Conservation (phyloP, 2,888 invertebrate genomes). For the Pristionchus fissidentatus region DNA sequence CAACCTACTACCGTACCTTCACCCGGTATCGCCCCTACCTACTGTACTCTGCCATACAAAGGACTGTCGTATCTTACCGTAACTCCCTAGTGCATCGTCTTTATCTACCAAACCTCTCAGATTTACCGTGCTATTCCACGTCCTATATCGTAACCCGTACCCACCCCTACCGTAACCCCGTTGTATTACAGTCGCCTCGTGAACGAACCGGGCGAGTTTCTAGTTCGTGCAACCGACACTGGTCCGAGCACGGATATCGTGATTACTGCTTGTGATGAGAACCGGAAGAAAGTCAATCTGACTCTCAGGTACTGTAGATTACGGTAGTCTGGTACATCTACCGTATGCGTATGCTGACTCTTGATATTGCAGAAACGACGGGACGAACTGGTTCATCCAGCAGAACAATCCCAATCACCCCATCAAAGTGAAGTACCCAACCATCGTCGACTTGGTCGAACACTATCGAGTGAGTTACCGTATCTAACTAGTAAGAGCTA, state of each 20-base stretch:
- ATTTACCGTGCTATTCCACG: too few relatives aligned
- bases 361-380: constrained; percentile 10
- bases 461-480: constrained; percentile 59
- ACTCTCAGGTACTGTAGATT: constrained; percentile 46
- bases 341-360: background rate
- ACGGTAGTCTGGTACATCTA: background rate
- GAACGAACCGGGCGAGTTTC: constrained; percentile 58
- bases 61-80: too few relatives aligned
- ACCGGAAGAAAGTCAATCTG: constrained; percentile 53
- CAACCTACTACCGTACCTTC: background rate
- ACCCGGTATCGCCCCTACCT: background rate
- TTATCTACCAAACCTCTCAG: too few relatives aligned
- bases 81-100: too few relatives aligned
- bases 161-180: background rate
- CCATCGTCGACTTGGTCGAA: constrained; percentile 57
- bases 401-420: background rate
- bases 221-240: constrained; percentile 61
- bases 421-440: constrained; percentile 47
- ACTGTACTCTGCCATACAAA: too few relatives aligned
- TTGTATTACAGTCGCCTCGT: constrained; percentile 48
- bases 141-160: too few relatives aligned
- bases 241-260: constrained; percentile 52
- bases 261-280: constrained; percentile 51
- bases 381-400: background rate
- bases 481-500: too few relatives aligned